These are phyloP conservation scores for Oreortyx pictus DNA, from an alignment of 2,797 vertebrate species.

Conservation along the genomic window DNA sequence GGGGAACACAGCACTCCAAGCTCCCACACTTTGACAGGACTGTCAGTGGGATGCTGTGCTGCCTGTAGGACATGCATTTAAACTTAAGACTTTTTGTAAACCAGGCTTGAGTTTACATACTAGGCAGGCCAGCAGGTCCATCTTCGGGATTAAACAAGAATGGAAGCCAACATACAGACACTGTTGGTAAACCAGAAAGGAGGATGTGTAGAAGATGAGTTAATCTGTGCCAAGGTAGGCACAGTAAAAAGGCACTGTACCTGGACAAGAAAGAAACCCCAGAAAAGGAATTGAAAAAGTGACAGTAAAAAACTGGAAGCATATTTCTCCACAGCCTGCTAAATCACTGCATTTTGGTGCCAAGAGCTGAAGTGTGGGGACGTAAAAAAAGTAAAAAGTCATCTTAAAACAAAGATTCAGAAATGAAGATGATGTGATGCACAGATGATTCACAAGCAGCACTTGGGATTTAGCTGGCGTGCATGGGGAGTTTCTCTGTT, in stretches of 20 bases:
- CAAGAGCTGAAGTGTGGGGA: neutral
- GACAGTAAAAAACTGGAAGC: neutral
- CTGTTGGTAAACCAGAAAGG: neutral
- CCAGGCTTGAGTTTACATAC: neutral
- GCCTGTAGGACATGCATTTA: neutral
- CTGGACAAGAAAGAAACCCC: neutral
- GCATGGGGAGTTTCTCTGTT: neutral
- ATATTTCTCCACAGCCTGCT: neutral
- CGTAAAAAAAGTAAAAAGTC: neutral
- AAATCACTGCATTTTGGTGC: neutral
- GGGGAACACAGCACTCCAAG: neutral
- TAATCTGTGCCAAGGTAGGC: neutral
- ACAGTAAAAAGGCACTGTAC: neutral
- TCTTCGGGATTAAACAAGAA: neutral
- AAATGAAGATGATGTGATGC: neutral
- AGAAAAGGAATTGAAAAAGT: neutral
- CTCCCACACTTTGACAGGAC: neutral
- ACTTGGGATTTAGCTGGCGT: neutral
- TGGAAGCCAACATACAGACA: neutral
- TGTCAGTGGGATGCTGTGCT: rapidly evolving
- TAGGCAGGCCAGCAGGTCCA: neutral
- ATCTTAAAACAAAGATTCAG: neutral
- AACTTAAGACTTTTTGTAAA: neutral
- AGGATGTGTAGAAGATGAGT: neutral
- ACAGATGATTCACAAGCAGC: neutral